Evolutionary conservation across 2,113 vertebrate genomes (phyloP).

Genomic region (Peromyscus californicus): DNA sequence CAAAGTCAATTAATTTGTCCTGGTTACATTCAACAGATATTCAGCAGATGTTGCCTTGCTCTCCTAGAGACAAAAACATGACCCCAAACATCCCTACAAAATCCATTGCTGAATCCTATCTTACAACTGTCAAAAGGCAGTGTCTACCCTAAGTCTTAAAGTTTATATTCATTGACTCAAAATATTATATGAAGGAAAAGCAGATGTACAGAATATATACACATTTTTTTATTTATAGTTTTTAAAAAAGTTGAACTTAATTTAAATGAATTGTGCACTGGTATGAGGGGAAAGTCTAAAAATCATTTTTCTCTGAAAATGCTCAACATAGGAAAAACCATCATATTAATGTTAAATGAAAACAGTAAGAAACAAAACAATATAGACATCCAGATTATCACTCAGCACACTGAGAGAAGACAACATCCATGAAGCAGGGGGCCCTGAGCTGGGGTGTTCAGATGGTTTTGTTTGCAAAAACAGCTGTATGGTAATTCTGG

Average conservation of each 20-base stretch:
- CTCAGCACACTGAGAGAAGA: constrained; percentile 16
- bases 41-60: neutral
- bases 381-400: neutral
- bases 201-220: constrained; percentile 34
- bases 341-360: constrained; percentile 21
- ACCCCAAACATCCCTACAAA: constrained; percentile 48
- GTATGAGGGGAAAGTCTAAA: constrained; percentile 24
- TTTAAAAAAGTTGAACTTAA: constrained; percentile 54
- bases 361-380: constrained; percentile 21
- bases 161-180: constrained; percentile 36
- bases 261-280: neutral
- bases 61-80: constrained; percentile 42
- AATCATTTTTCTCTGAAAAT: constrained; percentile 20
- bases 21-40: neutral
- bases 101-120: neutral
- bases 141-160: constrained; percentile 29
- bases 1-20: constrained; percentile 19
- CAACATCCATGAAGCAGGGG: neutral
- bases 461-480: constrained; percentile 21
- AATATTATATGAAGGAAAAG: constrained; percentile 28
- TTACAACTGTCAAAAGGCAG: constrained; percentile 39
- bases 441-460: neutral
- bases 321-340: constrained; percentile 45
- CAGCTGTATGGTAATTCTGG: neutral
- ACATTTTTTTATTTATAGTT: constrained; percentile 43